Base-by-base conservation (phyloP, 2,888 invertebrate species). In the Drosophila mulleri region DNA sequence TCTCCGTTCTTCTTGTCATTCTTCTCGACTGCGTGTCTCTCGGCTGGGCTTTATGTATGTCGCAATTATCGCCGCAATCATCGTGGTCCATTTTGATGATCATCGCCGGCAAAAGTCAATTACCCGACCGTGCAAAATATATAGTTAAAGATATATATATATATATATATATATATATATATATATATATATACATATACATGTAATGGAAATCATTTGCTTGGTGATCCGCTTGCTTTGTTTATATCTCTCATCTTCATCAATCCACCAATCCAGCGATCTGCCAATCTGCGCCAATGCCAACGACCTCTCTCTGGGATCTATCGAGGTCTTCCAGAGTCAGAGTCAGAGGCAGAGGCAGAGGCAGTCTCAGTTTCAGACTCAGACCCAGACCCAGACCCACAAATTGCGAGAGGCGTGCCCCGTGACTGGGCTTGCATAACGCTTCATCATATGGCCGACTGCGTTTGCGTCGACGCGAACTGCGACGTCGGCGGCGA, bases 21-120 rank as follows among this genome's bases (percentile, higher is more conserved):
- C 60, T 52, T 23, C 48, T 32, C 58, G 16, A 50, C 47, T 68
- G 65, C 77, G 77, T 78, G 71, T n/a, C 50, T 52, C 37, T 52
- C 12, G 62, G 23, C 35, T 44, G 64, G 63, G 61, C 61, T 67
- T 53, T 82, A 69, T 74, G 71, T 83, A 57, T 79, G 70, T 73
- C 84, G 79, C 87, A 83, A 88, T 88, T 85, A 85, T 88, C 83
- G 78, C 78, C 79, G 80, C 86, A 82, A 83, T 88, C 87, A 84
- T 73, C 81, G 80, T 80, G 86, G 88, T 88, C 83, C 88, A 84
- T 84, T 84, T 84, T 84, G 83, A 77, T 81, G 83, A 79, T 85
- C 82, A 75, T 85, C 78, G 71, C 80, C 74, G 78, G 68, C 83
- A 54, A 66, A 67, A 67, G 65, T 83, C 88, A 83, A 83, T 88